These are phyloP conservation scores for Onchidella celtica DNA, from an alignment of 2,888 invertebrate genomes.

Conservation along the genomic window DNA sequence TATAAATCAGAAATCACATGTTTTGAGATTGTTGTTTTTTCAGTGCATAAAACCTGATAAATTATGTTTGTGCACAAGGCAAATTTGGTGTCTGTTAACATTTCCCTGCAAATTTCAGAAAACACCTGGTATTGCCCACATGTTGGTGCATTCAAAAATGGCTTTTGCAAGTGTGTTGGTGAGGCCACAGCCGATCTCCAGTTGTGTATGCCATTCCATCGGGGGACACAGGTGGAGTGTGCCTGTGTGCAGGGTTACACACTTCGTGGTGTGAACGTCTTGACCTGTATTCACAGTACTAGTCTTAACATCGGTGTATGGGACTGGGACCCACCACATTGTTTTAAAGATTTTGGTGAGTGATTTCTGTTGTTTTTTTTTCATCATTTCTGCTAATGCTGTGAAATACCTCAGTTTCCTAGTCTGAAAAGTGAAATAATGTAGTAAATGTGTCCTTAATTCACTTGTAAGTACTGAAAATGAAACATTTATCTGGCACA, in stretches of 20 bases:
- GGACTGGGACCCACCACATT: slow-evolving; percentile 41
- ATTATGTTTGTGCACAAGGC: no score
- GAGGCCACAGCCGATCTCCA: slow-evolving; percentile 57
- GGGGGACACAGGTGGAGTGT: slow-evolving; percentile 66
- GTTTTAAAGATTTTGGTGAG: slow-evolving; percentile 36
- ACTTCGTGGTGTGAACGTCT: slow-evolving; percentile 58
- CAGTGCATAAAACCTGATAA: no score
- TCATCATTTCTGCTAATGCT: not conserved
- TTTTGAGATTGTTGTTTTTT: no score
- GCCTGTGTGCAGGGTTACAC: slow-evolving; percentile 66
- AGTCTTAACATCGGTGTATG: slow-evolving; percentile 37
- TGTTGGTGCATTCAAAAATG: slow-evolving; percentile 61
- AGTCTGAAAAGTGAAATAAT: not conserved
- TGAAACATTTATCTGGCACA: no score
- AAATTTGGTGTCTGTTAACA: no score
- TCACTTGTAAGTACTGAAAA: no score
- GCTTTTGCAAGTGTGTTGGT: slow-evolving; percentile 64
- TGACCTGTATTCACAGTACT: slow-evolving; percentile 60
- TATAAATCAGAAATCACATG: no score
- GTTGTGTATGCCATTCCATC: slow-evolving; percentile 65
- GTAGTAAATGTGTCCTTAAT: no score
- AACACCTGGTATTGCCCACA: slow-evolving; percentile 59
- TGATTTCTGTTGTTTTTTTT: not conserved
- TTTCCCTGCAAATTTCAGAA: slow-evolving; percentile 54
- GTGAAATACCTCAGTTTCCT: no score